Evolutionary conservation across 2,113 vertebrate genomes (phyloP), one percentile per base, ranked within the genome.

Genomic region (Marcusenius ussheri): DNA sequence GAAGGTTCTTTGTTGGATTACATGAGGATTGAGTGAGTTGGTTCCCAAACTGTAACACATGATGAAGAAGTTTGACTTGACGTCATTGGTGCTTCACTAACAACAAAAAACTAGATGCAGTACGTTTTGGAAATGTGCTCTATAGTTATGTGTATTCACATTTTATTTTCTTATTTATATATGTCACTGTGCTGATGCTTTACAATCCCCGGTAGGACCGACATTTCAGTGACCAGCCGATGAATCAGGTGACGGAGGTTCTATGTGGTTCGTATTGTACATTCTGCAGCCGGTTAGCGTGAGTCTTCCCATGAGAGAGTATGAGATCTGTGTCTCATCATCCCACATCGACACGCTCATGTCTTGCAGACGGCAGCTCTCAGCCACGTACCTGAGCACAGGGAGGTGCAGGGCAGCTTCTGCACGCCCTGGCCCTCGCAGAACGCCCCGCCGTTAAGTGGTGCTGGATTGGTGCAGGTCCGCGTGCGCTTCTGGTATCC

Each of bases 401-500:
- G 93, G 0, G 98, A 97, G 89, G 98, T 98, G 87, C 98, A 99
- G 89, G 97, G 91, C 91, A 98, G 96, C 91, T 98, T 99, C 95
- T 99, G 98, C 19, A 98, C 95, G 17, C 95, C 96, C 93, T 97
- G 97, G 62, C 98, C 98, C 46, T 99, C 97, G 88, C 98, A 99
- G 89, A 98, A 97, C 66, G 97, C 94, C 0, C 98, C 98, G 0
- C 98, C 98, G 0, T 99, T 99, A 87, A 99, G 97, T 0, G 98
- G 98, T 3, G 97, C 97, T 1, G 98, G 98, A 91, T 99, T 99
- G 90, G 98, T 99, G 93, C 98, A 99, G 93, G 97, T 99, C 90
- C 98, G 96, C 0, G 97, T 98, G 5, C 98, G 96, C 90, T 98
- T 99, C 94, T 99, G 98, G 91, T 96, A 97, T 35, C 98, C 98